Base-by-base conservation (phyloP, 2,113 vertebrate genomes). In the Equus quagga region DNA sequence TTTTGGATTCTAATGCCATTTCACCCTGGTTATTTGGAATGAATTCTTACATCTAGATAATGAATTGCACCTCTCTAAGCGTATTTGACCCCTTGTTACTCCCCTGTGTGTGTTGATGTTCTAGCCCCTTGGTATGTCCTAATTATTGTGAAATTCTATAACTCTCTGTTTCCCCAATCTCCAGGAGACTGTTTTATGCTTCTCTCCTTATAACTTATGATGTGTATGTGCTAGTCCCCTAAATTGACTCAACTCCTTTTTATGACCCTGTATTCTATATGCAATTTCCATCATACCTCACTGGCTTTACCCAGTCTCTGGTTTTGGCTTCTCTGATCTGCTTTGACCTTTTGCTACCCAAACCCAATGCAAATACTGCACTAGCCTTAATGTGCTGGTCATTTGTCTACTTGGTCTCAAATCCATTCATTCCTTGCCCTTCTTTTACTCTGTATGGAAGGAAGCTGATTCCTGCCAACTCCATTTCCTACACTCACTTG, bases 81-180 rank as follows among this genome's bases (percentile, higher is more conserved):
- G 49, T 86, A 1, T 62, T 75, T 80, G 44, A 80, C 54, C 58
- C 36, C 82, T 44, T 70, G 24, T 89, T 83, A 93, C 9, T 92
- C 89, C n/a, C 51, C 8, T 46, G 4, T 56, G 21, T 58, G 9
- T 79, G 31, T 21, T 65, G 21, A 54, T 80, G 24, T 41, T 91
- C 44, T 94, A 1, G 75, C 18, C 24, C 6, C 73, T 51, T 76
- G 12, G 62, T 94, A 11, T 19, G 24, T 28, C 31, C 49, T 87
- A 51, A 95, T 89, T 83, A 84, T 76, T 58, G 14, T 90, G 44
- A 97, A 96, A 82, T 91, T 23, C 31, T 88, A 0, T 85, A 80
- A 41, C 31, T 85, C 65, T 21, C 49, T 90, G 0, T 84, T 95
- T 97, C 17, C 56, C 64, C 8, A 51, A 75, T 76, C 58, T 60